These are phyloP conservation scores for Anthophora plumipes DNA, from an alignment of 2,888 invertebrate species.

Conservation along the genomic window DNA sequence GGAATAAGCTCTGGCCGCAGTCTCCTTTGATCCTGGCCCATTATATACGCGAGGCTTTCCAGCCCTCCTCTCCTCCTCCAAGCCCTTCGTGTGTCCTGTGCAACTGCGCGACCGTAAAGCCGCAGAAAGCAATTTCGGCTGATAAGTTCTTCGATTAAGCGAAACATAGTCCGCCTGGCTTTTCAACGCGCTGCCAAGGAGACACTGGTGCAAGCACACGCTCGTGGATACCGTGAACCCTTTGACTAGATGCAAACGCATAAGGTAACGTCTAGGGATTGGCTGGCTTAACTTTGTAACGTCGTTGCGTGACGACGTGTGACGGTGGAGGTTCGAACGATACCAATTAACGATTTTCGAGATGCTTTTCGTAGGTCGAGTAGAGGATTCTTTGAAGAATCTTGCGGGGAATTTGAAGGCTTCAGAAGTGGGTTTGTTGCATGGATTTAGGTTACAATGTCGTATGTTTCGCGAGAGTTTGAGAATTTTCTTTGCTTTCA, in stretches of 20 bases:
- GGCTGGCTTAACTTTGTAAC: too few relatives aligned
- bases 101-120: constrained; percentile 52
- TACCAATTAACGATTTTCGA: too few relatives aligned
- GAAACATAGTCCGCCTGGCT: constrained; percentile 21
- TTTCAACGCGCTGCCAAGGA: constrained; percentile 10
- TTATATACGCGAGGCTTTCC: constrained; percentile 54
- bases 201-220: not conserved
- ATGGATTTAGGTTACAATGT: too few relatives aligned
- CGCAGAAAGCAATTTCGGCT: constrained; percentile 69
- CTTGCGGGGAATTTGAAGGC: too few relatives aligned
- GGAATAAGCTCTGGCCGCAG: constrained; percentile 52
- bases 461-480: too few relatives aligned
- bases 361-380: too few relatives aligned
- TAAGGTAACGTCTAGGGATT: not conserved
- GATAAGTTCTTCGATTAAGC: constrained; percentile 67
- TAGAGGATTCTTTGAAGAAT: too few relatives aligned
- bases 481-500: too few relatives aligned
- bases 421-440: too few relatives aligned
- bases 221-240: too few relatives aligned
- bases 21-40: constrained; percentile 65
- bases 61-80: not conserved
- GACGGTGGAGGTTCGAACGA: too few relatives aligned
- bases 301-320: too few relatives aligned
- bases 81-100: constrained; percentile 15
- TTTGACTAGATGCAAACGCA: not conserved